Evolutionary conservation across 2,888 invertebrate genomes (phyloP).

Genomic region (Julus scandinavius): DNA sequence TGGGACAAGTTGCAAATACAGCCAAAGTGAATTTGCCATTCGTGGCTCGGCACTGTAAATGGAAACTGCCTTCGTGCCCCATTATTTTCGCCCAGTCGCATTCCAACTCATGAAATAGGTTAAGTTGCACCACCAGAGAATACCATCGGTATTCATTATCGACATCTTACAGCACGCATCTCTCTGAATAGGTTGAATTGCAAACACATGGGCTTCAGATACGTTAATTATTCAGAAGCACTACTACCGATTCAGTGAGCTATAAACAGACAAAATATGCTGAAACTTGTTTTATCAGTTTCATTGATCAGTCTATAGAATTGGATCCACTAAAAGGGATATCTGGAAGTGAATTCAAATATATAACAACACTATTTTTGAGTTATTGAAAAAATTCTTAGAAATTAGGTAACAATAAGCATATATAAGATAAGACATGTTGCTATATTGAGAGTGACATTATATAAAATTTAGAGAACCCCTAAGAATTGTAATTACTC

Average conservation of each 20-base stretch:
- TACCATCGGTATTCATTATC: neutral
- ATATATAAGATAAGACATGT: too few species aligned
- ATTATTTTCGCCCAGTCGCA: slow-evolving; percentile 24
- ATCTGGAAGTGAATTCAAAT: neutral
- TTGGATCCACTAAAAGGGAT: neutral
- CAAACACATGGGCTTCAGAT: neutral
- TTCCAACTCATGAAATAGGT: neutral
- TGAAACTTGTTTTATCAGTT: neutral
- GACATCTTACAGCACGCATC: neutral
- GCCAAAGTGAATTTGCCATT: neutral
- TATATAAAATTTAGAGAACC: neutral
- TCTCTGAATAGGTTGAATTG: neutral
- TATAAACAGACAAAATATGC: neutral
- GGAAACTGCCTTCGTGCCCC: slow-evolving; percentile 11
- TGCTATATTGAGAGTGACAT: too few species aligned
- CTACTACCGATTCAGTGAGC: neutral
- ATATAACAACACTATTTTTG: neutral
- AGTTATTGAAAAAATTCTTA: too few species aligned
- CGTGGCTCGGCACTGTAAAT: neutral
- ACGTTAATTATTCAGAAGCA: neutral
- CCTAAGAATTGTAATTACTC: too few species aligned
- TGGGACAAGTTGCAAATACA: neutral
- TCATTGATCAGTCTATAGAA: neutral
- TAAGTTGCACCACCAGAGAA: slow-evolving; percentile 9
- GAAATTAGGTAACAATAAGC: too few species aligned